These are phyloP conservation scores for Chelonus formosanus DNA, from an alignment of 2,888 invertebrate genomes.

Conservation along the genomic window DNA sequence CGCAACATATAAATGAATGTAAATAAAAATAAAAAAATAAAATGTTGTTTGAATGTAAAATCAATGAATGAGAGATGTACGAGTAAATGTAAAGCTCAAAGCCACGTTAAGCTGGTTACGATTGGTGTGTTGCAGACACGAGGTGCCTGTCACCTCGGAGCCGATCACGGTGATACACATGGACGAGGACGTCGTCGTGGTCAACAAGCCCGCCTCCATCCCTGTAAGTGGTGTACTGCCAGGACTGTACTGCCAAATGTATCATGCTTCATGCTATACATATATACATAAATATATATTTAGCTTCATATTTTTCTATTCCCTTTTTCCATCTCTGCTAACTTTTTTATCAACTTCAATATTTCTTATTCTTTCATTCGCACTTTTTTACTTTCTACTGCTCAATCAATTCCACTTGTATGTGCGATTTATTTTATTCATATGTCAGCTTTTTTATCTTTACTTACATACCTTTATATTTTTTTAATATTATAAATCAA, in stretches of 20 bases:
- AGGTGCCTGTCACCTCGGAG: constrained; percentile 97
- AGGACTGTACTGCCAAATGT: constrained; percentile 64
- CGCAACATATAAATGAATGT: too few relatives aligned
- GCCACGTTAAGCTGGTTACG: constrained; percentile 65
- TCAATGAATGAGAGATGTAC: constrained; percentile 28
- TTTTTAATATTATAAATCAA: neutral
- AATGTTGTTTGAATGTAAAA: constrained; percentile 13
- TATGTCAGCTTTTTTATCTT: neutral
- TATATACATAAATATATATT: constrained; percentile 2
- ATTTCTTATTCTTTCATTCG: constrained; percentile 20
- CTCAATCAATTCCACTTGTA: constrained; percentile 15
- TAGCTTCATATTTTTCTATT: constrained; percentile 19
- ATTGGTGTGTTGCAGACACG: constrained; percentile 86
- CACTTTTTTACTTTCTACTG: constrained; percentile 6
- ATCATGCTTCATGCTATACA: constrained; percentile 35
- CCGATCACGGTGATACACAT: constrained; percentile 97
- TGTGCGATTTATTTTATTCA: constrained; percentile 10
- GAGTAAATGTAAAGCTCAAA: constrained; percentile 47
- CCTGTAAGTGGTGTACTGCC: constrained; percentile 93
- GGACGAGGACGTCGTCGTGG: constrained; percentile 98
- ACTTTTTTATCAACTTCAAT: constrained; percentile 10
- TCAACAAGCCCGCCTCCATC: constrained; percentile 99
- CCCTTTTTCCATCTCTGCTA: constrained; percentile 8
- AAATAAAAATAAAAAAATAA: too few relatives aligned
- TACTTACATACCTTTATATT: neutral